phyloP scores from a whole-genome alignment of 2,113 vertebrate species.

The Saguinus imperator region DNA sequence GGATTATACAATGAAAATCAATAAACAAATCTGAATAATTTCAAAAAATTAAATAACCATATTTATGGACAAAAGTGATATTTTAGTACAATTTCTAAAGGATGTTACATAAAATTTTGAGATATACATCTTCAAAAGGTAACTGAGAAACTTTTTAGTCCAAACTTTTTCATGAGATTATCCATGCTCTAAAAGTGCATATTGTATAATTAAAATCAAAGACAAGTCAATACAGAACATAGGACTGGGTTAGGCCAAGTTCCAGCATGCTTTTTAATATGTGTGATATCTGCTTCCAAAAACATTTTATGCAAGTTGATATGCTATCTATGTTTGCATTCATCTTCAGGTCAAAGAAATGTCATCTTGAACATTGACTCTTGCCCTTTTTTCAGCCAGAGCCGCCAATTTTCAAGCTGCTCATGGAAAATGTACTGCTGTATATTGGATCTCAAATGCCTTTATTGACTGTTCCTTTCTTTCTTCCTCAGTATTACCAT shows the following conservation, averaged over 20 bases:
- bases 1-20: background rate
- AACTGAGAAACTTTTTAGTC: background rate
- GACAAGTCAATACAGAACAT: background rate
- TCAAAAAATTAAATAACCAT: background rate
- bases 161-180: background rate
- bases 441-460: background rate
- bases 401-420: background rate
- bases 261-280: background rate
- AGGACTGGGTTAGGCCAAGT: background rate
- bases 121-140: background rate
- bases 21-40: background rate
- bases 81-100: background rate
- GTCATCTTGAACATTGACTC: background rate
- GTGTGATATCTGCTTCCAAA: background rate
- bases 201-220: constrained; percentile 22
- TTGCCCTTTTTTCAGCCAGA: background rate
- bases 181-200: background rate
- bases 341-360: background rate
- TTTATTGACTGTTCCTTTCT: background rate
- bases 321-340: background rate
- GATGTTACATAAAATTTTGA: background rate
- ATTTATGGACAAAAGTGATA: background rate
- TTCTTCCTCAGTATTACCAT: background rate
- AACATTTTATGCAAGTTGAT: background rate
- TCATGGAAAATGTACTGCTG: background rate